Evolutionary conservation across 2,797 vertebrate species (phyloP), one percentile per base, ranked within the genome.

Genomic region (Podarcis siculus): DNA sequence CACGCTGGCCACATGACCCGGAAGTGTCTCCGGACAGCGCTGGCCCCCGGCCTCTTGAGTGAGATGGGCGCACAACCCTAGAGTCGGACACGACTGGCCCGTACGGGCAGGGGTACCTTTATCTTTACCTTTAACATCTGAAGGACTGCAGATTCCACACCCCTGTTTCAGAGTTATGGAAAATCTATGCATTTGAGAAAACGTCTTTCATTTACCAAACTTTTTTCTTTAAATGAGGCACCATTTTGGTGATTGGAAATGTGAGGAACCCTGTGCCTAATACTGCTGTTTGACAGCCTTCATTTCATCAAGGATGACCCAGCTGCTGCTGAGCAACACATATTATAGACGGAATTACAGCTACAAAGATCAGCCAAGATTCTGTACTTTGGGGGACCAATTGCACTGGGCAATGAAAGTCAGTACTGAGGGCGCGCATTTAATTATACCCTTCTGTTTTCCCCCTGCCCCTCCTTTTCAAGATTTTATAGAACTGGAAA

Each of bases 401-500:
- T 37, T 55, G 66, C 86, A 90, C 86, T 89, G 83, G 89, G 77
- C 88, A 94, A 80, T 82, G 86, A 93, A 95, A 94, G 87, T 81
- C 89, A 88, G 82, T 30, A 90, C 86, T 88, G 77, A 89, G 82
- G 80, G 91, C 92, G 87, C 87, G 37, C 58, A 87, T 92, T 92
- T 92, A 95, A 95, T 89, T 87, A 95, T 93, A 95, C 88, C 82
- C 94, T 92, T 91, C 83, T 82, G 89, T 81, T 85, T 93, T 93
- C 88, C 86, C 77, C 42, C n/a, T n/a, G n/a, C n/a, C 78, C 79
- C 78, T 30, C 75, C 30, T 83, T 0, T 86, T 91, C 82, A 88
- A 92, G 67, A 85, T 91, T 73, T 83, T 90, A 92, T 88, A 90
- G 89, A 96, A 87, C 90, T 95, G 90, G 35, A 95, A 95, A 69